These are phyloP conservation scores for Cryptus viduatorius DNA, from an alignment of 2,888 invertebrate species.

Conservation along the genomic window DNA sequence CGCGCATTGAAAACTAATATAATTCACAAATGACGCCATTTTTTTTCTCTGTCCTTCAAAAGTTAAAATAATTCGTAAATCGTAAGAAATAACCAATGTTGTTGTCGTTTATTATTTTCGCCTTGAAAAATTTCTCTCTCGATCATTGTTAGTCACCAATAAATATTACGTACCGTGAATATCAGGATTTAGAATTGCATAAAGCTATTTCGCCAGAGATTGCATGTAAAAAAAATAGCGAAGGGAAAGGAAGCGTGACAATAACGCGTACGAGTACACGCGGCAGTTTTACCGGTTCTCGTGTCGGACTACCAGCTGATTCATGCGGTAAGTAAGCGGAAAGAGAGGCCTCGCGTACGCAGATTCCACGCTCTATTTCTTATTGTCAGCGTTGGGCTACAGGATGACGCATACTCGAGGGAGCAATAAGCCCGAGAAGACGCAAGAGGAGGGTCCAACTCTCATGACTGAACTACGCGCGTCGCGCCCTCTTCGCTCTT, in stretches of 20 bases:
- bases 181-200: too few species aligned
- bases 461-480: constrained; percentile 23
- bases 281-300: constrained; percentile 4
- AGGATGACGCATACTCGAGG: constrained; percentile 63
- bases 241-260: constrained; percentile 52
- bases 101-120: too few species aligned
- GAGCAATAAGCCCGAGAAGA: constrained; percentile 40
- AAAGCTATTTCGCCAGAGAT: too few species aligned
- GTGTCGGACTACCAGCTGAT: constrained; percentile 43
- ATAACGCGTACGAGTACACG: constrained; percentile 6
- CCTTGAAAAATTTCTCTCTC: too few species aligned
- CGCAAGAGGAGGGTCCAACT: constrained; percentile 53
- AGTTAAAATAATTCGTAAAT: too few species aligned
- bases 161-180: too few species aligned
- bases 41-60: too few species aligned
- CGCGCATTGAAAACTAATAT: too few species aligned
- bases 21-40: too few species aligned
- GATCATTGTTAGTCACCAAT: too few species aligned
- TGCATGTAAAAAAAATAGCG: too few species aligned
- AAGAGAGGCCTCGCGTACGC: constrained; percentile 41
- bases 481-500: not conserved
- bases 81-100: too few species aligned
- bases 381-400: constrained; percentile 58
- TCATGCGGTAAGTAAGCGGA: constrained; percentile 51
- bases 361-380: constrained; percentile 64